A percentile compares a stretch with the other conserved stretches of the same genome.
Conservation (phyloP, 2,888 invertebrate species). For the Yponomeuta cagnagella region DNA sequence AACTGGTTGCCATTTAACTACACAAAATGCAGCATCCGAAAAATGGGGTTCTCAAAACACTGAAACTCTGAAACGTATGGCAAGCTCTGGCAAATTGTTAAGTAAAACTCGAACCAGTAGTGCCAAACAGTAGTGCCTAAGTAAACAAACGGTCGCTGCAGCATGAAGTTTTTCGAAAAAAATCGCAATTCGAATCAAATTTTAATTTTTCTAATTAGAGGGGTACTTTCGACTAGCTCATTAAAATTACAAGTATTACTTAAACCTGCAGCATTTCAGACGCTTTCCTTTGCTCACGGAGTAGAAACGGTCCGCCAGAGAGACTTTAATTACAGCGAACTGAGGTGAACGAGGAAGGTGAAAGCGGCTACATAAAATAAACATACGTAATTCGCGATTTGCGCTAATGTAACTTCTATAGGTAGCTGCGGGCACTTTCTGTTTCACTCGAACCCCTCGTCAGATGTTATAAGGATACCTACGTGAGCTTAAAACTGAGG, state of each 20-base stretch:
- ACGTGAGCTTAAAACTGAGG: too few species aligned
- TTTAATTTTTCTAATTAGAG: not conserved
- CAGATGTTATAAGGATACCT: constrained; percentile 31
- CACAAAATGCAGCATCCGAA: too few species aligned
- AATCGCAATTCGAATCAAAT: not conserved
- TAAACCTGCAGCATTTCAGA: constrained; percentile 19
- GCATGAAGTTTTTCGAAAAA: too few species aligned
- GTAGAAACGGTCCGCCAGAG: constrained; percentile 28
- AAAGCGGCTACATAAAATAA: constrained; percentile 34
- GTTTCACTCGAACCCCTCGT: constrained; percentile 27
- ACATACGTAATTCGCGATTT: constrained; percentile 37
- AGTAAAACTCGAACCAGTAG: not conserved
- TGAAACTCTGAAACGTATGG: too few species aligned
- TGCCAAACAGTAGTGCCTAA: too few species aligned
- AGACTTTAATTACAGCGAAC: constrained; percentile 34
- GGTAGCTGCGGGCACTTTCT: constrained; percentile 28
- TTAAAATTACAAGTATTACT: constrained; percentile 14
- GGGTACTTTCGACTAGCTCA: constrained; percentile 12
- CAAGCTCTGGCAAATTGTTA: not conserved
- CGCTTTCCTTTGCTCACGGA: constrained; percentile 31
- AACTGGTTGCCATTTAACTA: too few species aligned
- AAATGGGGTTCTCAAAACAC: too few species aligned
- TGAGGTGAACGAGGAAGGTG: constrained; percentile 42
- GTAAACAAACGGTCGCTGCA: not conserved
- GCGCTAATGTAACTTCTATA: constrained; percentile 29